Percentiles rank a stretch among this genome's conserved stretches.
Evolutionary conservation across 2,113 vertebrate genomes (phyloP).

Genomic region (Willisornis vidua): DNA sequence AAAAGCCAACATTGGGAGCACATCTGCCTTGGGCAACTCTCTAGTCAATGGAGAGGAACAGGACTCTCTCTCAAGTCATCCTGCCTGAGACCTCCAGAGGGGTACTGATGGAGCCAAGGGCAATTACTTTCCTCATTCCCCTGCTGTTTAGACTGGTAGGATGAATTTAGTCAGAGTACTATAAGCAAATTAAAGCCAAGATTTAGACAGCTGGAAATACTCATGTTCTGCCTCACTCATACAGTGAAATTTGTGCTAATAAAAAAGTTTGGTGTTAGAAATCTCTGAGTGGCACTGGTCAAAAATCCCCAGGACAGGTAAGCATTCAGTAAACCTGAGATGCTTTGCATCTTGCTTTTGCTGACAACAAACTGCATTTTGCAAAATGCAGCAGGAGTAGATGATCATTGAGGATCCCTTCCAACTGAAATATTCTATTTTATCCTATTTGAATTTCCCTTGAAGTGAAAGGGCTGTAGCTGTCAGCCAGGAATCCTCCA

Average conservation of each 20-base stretch:
- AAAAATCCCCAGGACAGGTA: not conserved
- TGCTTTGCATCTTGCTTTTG: not conserved
- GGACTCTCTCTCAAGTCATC: not conserved
- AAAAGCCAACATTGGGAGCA: not conserved
- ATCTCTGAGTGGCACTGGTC: not conserved
- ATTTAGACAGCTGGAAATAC: not conserved
- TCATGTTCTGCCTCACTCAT: not conserved
- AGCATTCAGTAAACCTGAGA: not conserved
- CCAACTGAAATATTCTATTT: not conserved
- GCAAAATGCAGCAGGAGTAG: not conserved
- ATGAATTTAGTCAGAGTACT: not conserved
- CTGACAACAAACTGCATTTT: not conserved
- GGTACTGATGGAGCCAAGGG: not conserved
- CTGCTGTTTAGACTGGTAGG: not conserved
- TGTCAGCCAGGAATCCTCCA: not conserved
- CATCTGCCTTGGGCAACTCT: not conserved
- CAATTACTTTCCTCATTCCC: not conserved
- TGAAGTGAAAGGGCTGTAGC: not conserved
- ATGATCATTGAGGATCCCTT: not conserved
- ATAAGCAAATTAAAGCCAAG: not conserved
- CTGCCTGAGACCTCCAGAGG: not conserved
- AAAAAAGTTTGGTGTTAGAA: not conserved
- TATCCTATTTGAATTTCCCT: not conserved
- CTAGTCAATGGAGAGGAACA: not conserved
- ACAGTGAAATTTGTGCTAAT: not conserved